phyloP scores from a whole-genome alignment of 2,888 invertebrate genomes.

The Eurytoma californica region DNA sequence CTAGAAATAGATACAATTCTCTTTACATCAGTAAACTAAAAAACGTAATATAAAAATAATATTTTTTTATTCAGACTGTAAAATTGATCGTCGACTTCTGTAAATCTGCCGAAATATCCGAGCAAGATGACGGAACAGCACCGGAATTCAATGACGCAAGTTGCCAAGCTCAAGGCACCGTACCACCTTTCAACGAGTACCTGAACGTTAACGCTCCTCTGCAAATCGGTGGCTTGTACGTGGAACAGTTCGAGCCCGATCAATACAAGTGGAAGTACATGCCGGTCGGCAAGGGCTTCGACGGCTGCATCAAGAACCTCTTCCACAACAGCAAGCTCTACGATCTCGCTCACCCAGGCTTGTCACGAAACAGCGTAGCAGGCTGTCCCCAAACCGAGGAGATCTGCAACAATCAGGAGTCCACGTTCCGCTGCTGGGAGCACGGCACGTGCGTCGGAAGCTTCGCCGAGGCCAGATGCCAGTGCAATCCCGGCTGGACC shows the following conservation, averaged over 20 bases:
- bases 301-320: constrained; percentile 96
- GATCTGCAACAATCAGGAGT: constrained; percentile 90
- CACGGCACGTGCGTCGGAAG: constrained; percentile 96
- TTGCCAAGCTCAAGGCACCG: constrained; percentile 92
- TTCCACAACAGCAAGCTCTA: constrained; percentile 97
- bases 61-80: constrained; percentile 78
- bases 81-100: constrained; percentile 95
- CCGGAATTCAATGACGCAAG: constrained; percentile 92
- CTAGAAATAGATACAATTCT: too few relatives aligned
- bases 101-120: constrained; percentile 90
- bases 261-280: constrained; percentile 94
- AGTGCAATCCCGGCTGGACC: constrained; percentile 96
- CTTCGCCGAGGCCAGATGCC: constrained; percentile 91
- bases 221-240: constrained; percentile 94
- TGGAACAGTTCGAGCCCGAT: constrained; percentile 92
- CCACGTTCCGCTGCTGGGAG: constrained; percentile 91
- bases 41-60: background rate
- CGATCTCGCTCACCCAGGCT: constrained; percentile 94
- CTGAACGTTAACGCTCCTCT: constrained; percentile 96
- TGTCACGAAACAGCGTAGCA: constrained; percentile 88
- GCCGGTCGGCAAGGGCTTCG: constrained; percentile 93
- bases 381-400: constrained; percentile 97
- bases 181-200: constrained; percentile 96
- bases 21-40: background rate
- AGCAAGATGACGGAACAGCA: constrained; percentile 92